Evolutionary conservation across 2,797 vertebrate genomes (phyloP).

Genomic region (Tokudaia muenninki): DNA sequence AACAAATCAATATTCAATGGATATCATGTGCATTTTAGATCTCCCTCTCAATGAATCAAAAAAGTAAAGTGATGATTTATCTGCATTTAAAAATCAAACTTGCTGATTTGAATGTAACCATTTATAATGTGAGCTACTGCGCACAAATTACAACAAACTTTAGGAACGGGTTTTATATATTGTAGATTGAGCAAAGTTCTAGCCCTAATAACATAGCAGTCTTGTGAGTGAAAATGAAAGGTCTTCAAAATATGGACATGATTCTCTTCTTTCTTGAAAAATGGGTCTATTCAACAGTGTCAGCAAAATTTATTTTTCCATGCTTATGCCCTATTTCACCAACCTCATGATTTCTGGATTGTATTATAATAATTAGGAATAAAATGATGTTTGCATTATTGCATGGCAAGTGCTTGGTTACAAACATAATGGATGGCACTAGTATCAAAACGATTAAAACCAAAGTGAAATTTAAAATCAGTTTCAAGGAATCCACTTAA

Average conservation of each 20-base stretch:
- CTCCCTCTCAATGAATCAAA: neutral
- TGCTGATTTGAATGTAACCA: neutral
- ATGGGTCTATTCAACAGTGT: neutral
- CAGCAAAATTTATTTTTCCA: neutral
- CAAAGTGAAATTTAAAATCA: neutral
- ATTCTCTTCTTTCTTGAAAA: neutral
- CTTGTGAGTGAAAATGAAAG: neutral
- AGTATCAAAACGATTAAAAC: conserved; percentile 18
- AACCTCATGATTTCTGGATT: conserved; percentile 10
- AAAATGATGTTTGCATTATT: neutral
- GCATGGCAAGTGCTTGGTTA: neutral
- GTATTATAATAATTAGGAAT: conserved; percentile 53
- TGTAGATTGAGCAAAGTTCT: neutral
- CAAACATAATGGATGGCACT: neutral
- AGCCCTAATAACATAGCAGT: neutral
- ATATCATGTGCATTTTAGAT: conserved; percentile 7
- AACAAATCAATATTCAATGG: conserved; percentile 7
- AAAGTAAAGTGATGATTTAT: conserved; percentile 15
- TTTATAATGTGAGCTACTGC: neutral
- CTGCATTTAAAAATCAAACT: conserved; percentile 49
- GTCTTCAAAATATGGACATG: neutral
- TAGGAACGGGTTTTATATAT: neutral
- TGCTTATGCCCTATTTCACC: neutral
- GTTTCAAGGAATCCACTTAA: conserved; percentile 22
- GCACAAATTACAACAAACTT: neutral